A percentile compares a stretch with the other conserved stretches of the same genome.
Conservation (phyloP, 2,113 vertebrate genomes). For the Neodon shergylaensis region DNA sequence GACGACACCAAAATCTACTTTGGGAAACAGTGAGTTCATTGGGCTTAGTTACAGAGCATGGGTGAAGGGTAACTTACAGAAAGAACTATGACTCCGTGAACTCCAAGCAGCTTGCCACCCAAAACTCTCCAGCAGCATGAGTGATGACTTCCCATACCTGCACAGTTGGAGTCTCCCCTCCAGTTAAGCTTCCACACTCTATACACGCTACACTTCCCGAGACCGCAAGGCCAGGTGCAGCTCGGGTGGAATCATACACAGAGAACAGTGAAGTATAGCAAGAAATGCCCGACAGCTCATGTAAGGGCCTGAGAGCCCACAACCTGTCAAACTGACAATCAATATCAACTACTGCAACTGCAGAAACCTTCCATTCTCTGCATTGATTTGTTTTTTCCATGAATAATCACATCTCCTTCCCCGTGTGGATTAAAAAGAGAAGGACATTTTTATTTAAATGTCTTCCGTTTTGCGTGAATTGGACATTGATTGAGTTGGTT, state of each 20-base stretch:
- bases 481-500: not conserved
- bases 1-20: not conserved
- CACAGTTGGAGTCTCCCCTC: not conserved
- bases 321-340: not conserved
- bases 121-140: no score
- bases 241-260: not conserved
- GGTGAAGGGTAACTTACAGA: not conserved
- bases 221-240: not conserved
- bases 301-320: not conserved
- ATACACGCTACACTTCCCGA: not conserved
- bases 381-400: not conserved
- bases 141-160: no score
- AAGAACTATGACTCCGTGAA: not conserved
- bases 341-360: not conserved
- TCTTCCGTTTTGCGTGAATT: not conserved
- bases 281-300: not conserved
- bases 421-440: not conserved
- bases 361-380: not conserved
- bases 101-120: not conserved
- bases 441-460: not conserved
- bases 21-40: not conserved
- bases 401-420: slow-evolving; percentile 28
- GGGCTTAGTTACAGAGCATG: not conserved
- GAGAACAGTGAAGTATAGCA: not conserved
- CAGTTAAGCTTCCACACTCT: not conserved